Base-by-base conservation (phyloP, 2,888 invertebrate genomes). In the Athalia cordata region DNA sequence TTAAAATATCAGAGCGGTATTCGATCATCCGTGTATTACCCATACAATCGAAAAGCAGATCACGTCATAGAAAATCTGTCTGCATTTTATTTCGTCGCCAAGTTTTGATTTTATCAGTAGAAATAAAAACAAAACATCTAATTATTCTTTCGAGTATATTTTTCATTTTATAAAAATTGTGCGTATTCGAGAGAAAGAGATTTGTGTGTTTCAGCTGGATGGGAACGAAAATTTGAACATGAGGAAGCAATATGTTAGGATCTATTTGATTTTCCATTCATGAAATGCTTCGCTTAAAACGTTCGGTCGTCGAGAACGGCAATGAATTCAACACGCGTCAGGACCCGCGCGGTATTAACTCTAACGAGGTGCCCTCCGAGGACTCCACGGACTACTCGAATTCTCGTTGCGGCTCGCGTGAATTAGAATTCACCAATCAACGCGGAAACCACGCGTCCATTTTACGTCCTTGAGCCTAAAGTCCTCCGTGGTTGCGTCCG, bases 401-500 rank as follows among this genome's bases (percentile, higher is more conserved):
- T 50, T 52, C 75, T 62, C 62, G 75, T 62, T 74, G 74, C 61
- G 75, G 62, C 50, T 62, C 62, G 62, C 62, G 75, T 52, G 61
- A 75, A 75, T 75, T 47, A 75, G 75, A 75, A 75, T 75, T 75
- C 62, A 62, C 62, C 75, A 75, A 75, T 75, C 75, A 75, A 62
- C 62, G 43, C 29, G 61, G 62, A 62, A 75, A 75, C 62, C 52
- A 75, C 49, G 64, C 50, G 75, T 75, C 64, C 72, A 59, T 45
- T 72, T 72, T 11, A 29, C 29, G 72, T 59, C 72, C 72, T 72
- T 45, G 59, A 72, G 72, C 59, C 72, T 75, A 29, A 9, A 50
- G 75, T 49, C 15, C 13, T 50, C 75, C 66, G 59, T 62, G 61
- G 49, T 64, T 45, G 62, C 0, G 29, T 29, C 29, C 29, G 29